Evolutionary conservation across 2,888 invertebrate species (phyloP).

Genomic region (Chelonus formosanus): DNA sequence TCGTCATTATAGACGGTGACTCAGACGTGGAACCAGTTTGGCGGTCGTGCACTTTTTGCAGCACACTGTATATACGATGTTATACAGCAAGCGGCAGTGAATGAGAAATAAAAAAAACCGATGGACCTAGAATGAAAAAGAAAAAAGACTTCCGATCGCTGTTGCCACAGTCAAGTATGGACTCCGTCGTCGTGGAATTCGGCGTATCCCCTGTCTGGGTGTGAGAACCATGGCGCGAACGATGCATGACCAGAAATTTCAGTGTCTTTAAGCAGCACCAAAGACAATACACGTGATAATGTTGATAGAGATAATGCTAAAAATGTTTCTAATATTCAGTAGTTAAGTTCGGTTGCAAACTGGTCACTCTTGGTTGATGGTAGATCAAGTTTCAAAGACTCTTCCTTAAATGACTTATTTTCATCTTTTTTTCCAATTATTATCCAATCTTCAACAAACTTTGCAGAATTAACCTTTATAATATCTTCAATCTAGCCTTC

Average conservation of each 20-base stretch:
- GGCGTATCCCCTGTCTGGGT: constrained; percentile 39
- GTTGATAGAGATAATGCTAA: neutral
- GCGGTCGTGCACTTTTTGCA: constrained; percentile 43
- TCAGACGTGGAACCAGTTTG: constrained; percentile 61
- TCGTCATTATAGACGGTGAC: constrained; percentile 62
- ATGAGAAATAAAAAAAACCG: constrained; percentile 37
- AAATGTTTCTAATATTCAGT: too few species aligned
- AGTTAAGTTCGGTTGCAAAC: too few species aligned
- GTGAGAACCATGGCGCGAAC: constrained; percentile 32
- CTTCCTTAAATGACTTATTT: too few species aligned
- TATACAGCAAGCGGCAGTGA: constrained; percentile 32
- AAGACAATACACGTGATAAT: neutral
- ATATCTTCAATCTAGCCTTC: too few species aligned
- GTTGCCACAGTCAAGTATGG: constrained; percentile 34
- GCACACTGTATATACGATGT: constrained; percentile 49
- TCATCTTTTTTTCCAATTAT: too few species aligned
- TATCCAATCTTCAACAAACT: too few species aligned
- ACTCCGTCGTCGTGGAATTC: constrained; percentile 41
- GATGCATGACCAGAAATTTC: constrained; percentile 36
- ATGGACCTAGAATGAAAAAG: constrained; percentile 19
- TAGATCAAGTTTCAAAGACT: too few species aligned
- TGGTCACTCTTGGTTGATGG: too few species aligned
- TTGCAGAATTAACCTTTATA: too few species aligned
- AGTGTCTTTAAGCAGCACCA: neutral
- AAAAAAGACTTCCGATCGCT: constrained; percentile 33